Base-by-base conservation (phyloP, 2,888 invertebrate genomes). In the Encarsia formosa region DNA sequence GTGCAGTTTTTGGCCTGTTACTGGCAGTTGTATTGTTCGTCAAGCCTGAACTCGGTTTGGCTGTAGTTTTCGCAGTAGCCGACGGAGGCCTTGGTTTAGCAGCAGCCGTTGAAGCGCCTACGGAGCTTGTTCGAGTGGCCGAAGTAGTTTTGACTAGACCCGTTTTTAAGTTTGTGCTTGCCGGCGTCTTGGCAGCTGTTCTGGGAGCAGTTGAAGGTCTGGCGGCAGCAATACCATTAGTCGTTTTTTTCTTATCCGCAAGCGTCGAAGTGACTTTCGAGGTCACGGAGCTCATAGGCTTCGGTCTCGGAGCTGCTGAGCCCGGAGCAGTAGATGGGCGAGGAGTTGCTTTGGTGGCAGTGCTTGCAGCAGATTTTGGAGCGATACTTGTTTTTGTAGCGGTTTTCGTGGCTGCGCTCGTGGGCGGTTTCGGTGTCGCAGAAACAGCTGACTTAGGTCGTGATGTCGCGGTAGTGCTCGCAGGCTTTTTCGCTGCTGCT, bases 151-250 rank as follows among this genome's bases (percentile, higher is more conserved):
- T 47, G 58, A 59, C 59, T 57, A 51, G 59, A 19, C 46, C 43
- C 5, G 56, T 58, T 45, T 67, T 59, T 22, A 64, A 53, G 4
- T 57, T 48, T 35, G 56, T 23, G 56, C 46, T 49, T 15, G 31
- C n/a, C 2, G 56, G 13, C 2, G 46, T 13, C 35, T 53, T 59
- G 2, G 52, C 40, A 26, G 48, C 48, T 34, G 59, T 22, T 47
- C 59, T 54, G 8, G 59, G 26, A 1, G 61, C 23, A 6, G 56
- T 26, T 13, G 50, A 43, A 6, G 56, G 70, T 64, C 80, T 80
- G 1, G 70, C 74, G 43, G 83, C 83, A n/a, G n/a, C n/a, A n/a
- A n/a, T n/a, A 11, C 82, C 83, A 62, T 82, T 83, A 2, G 77
- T 64, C 8, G 79, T 66, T 0, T 81, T 76, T 64, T 81, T 81